Evolutionary conservation across 2,113 vertebrate genomes (phyloP).

Genomic region (Hiodon tergisus): DNA sequence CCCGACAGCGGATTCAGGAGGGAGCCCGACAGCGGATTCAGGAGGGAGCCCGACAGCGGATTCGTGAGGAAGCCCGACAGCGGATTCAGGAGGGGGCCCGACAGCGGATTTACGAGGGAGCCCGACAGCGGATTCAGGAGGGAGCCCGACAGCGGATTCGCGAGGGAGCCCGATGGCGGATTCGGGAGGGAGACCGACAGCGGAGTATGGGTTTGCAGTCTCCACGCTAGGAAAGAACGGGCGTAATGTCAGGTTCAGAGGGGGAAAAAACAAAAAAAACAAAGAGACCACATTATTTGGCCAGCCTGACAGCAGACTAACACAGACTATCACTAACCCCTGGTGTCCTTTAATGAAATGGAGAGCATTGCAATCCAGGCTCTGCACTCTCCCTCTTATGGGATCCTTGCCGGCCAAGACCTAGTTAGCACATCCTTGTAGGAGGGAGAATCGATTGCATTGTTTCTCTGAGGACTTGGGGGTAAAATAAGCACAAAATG

Average conservation of each 20-base stretch:
- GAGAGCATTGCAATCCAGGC: slow-evolving; percentile 26
- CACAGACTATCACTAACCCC: slow-evolving; percentile 33
- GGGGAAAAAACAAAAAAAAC: background rate
- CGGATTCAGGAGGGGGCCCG: too few relatives aligned
- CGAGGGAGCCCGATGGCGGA: too few relatives aligned
- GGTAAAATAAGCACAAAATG: background rate
- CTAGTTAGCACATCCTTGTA: slow-evolving; percentile 33
- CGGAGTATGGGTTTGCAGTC: too few relatives aligned
- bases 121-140: too few relatives aligned
- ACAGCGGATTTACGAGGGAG: too few relatives aligned
- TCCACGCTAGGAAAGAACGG: background rate
- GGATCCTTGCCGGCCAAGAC: slow-evolving; percentile 13
- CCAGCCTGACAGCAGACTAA: background rate
- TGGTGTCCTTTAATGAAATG: slow-evolving; percentile 28
- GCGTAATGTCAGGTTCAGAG: background rate
- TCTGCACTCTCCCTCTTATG: slow-evolving; percentile 3
- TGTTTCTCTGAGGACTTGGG: slow-evolving; percentile 1
- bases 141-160: too few relatives aligned
- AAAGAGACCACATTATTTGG: background rate
- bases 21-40: too few relatives aligned
- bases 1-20: too few relatives aligned
- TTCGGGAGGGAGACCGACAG: too few relatives aligned
- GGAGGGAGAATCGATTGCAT: slow-evolving; percentile 24
- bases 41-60: too few relatives aligned
- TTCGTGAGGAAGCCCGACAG: too few relatives aligned